Conservation (phyloP, 2,113 vertebrate genomes). For the Ivindomyrus marchei region DNA sequence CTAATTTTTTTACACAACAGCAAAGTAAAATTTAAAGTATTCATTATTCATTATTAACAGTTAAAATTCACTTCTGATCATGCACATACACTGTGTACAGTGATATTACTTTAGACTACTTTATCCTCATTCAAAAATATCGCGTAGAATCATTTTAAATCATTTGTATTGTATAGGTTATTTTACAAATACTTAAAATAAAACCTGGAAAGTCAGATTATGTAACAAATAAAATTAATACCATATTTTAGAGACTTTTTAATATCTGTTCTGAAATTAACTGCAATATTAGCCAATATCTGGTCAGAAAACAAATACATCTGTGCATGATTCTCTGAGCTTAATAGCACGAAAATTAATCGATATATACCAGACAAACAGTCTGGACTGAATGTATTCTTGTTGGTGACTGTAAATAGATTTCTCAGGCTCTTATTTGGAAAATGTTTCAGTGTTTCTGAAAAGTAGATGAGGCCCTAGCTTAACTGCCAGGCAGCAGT, state of each 20-base stretch:
- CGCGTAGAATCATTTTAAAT: neutral
- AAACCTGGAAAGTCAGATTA: neutral
- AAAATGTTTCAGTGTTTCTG: neutral
- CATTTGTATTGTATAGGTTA: neutral
- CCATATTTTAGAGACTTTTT: neutral
- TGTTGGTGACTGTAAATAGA: neutral
- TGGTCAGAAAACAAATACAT: neutral
- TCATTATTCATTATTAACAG: neutral
- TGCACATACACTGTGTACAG: neutral
- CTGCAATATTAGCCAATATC: neutral
- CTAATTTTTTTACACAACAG: conserved; percentile 4
- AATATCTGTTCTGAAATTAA: neutral
- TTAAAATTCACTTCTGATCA: neutral
- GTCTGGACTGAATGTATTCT: neutral
- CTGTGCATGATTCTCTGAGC: neutral
- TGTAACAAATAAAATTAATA: neutral
- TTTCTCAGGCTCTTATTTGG: neutral
- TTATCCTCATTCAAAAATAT: neutral
- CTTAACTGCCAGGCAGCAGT: neutral
- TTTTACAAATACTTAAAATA: neutral
- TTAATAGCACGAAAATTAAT: neutral
- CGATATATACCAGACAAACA: neutral
- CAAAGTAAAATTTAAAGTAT: neutral
- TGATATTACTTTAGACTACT: neutral
- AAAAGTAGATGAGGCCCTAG: neutral